phyloP scores from a whole-genome alignment of 2,797 vertebrate genomes.

The Xenopus petersii region DNA sequence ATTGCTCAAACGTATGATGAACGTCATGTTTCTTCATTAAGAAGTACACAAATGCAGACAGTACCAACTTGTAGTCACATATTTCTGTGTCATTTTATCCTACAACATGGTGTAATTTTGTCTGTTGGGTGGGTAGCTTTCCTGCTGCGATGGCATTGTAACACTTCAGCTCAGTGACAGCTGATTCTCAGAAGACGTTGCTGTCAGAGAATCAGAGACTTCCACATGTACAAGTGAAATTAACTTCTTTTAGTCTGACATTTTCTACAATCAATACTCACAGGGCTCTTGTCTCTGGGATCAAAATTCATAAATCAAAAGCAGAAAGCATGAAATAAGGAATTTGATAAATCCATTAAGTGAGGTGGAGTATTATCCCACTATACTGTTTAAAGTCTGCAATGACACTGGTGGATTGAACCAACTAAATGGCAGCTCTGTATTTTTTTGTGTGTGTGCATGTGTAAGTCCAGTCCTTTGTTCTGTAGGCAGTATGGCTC shows the following conservation, averaged over 20 bases:
- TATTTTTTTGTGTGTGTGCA: neutral
- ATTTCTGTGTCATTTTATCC: conserved; percentile 43
- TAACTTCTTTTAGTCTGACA: conserved; percentile 83
- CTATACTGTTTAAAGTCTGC: conserved; percentile 57
- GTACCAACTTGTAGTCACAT: conserved; percentile 28
- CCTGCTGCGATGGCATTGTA: conserved; percentile 54
- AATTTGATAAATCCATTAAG: conserved; percentile 85
- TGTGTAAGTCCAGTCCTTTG: too few relatives aligned
- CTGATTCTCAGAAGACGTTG: conserved; percentile 61
- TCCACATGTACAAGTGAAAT: conserved; percentile 74
- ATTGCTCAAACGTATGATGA: neutral
- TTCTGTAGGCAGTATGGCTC: too few relatives aligned
- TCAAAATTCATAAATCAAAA: conserved; percentile 90
- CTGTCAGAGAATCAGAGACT: conserved; percentile 72
- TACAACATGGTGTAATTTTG: conserved; percentile 26
- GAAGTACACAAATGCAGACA: conserved; percentile 19
- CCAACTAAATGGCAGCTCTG: conserved; percentile 5
- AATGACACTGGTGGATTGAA: conserved; percentile 44
- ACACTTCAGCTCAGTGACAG: conserved; percentile 67
- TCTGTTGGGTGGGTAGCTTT: conserved; percentile 33
- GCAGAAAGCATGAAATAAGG: conserved; percentile 87
- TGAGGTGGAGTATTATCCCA: conserved; percentile 63
- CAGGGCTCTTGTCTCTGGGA: conserved; percentile 78
- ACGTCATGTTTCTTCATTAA: neutral
- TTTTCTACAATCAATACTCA: conserved; percentile 80